These are phyloP conservation scores for Planococcus citri DNA, from an alignment of 1,140 invertebrate genomes.

Conservation along the genomic window DNA sequence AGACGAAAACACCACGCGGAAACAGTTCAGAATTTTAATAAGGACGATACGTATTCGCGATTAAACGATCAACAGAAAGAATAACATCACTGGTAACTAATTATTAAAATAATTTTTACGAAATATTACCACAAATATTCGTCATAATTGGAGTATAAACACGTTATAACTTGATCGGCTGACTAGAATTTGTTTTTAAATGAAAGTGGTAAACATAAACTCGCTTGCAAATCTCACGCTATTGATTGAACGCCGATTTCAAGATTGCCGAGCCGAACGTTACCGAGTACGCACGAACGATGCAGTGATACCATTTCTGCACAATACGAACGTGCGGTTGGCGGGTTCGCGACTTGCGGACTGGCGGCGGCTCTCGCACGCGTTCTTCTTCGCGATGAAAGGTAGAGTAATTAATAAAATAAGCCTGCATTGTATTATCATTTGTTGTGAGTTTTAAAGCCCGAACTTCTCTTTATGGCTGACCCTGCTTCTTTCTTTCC, in stretches of 20 bases:
- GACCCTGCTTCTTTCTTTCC: too few relatives aligned
- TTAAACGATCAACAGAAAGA: too few relatives aligned
- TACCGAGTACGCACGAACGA: background rate
- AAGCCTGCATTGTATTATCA: too few relatives aligned
- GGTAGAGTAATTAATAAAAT: too few relatives aligned
- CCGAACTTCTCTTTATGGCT: too few relatives aligned
- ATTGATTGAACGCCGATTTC: background rate
- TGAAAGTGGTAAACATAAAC: background rate
- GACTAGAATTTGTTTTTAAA: background rate
- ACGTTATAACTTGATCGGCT: background rate
- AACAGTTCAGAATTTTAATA: too few relatives aligned
- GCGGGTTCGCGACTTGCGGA: too few relatives aligned
- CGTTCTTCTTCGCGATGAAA: too few relatives aligned
- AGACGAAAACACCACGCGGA: background rate
- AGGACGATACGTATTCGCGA: too few relatives aligned
- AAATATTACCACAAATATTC: background rate
- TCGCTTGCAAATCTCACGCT: conserved; percentile 5
- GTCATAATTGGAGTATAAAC: background rate
- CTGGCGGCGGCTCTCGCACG: too few relatives aligned
- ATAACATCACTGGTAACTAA: too few relatives aligned
- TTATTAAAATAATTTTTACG: background rate
- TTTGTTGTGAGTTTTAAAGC: too few relatives aligned
- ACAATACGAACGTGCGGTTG: background rate
- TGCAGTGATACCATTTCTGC: background rate
- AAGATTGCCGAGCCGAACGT: background rate